Evolutionary conservation across 2,888 invertebrate genomes (phyloP), one percentile per base, ranked within the genome.

Genomic region (Drymonia ruficornis): DNA sequence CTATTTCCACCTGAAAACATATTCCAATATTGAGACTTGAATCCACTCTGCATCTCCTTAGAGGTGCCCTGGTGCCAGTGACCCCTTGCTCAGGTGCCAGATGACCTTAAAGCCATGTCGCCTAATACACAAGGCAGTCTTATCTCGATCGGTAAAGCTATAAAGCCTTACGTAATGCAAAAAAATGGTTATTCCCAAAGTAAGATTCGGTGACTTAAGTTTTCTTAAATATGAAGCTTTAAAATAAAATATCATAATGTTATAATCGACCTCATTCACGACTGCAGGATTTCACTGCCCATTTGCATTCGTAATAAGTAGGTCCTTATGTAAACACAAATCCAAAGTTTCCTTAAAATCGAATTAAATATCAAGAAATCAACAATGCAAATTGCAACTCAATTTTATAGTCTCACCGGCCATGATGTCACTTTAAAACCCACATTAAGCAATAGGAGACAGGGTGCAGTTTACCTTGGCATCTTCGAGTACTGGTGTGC

Each of bases 1-100:
- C 80, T 19, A 93, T 86, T 67, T 94, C 94, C 44, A 89, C 89
- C 84, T 94, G 88, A 0, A 86, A 87, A 49, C 13, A 61, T 11
- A 9, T 47, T 15, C 11, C 44, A 4, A 7, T 36, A 18, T 36
- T 11, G 12, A 31, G 11, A 2, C 23, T 23, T 4, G 23, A 6
- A 23, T 23, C 23, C 23, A 23, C 23, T 23, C 3, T 7, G 23
- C 7, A 23, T 0, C 1, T 23, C 23, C 23, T 7, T 4, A 4
- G 3, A 23, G 23, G 23, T 23, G 23, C 7, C 23, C 23, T 23
- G 23, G 3, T 23, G 23, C 3, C 23, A 23, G n/a, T n/a, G n/a
- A n/a, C n/a, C n/a, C n/a, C n/a, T n/a, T n/a, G n/a, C n/a, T n/a
- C n/a, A n/a, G n/a, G n/a, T n/a, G n/a, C n/a, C n/a, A 23, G 23